phyloP scores from a whole-genome alignment of 2,113 vertebrate species.

The Cyprinodon variegatus region DNA sequence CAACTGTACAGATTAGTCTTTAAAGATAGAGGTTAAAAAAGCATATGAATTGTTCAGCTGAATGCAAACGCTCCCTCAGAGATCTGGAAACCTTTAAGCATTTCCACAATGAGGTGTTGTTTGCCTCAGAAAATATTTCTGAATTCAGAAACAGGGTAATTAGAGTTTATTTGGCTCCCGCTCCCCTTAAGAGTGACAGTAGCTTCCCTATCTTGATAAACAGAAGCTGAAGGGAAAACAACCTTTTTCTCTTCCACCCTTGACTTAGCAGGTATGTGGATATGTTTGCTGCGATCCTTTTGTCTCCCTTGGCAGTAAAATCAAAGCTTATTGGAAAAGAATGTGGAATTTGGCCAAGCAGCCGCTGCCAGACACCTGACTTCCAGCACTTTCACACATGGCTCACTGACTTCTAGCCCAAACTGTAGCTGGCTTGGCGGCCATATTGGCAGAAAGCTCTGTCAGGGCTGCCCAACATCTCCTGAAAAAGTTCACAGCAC shows the following conservation, averaged over 20 bases:
- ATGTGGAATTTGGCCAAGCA: constrained; percentile 2
- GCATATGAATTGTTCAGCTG: neutral
- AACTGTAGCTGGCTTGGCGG: constrained; percentile 21
- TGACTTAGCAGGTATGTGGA: constrained; percentile 9
- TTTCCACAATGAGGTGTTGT: neutral
- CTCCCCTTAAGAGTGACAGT: neutral
- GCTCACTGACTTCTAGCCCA: constrained; percentile 24
- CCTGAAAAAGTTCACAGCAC: constrained; percentile 26
- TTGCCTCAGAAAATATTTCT: neutral
- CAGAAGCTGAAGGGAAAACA: neutral
- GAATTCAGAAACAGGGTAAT: neutral
- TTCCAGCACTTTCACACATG: constrained; percentile 33
- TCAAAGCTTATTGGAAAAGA: constrained; percentile 16
- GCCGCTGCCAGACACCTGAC: constrained; percentile 5
- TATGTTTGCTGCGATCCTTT: neutral
- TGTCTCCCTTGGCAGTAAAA: constrained; percentile 22
- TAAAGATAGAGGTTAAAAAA: neutral
- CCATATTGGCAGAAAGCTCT: constrained; percentile 30
- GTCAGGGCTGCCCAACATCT: constrained; percentile 28
- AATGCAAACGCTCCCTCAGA: neutral
- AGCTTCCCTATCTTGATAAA: neutral
- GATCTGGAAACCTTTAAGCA: neutral
- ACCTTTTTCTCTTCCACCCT: neutral
- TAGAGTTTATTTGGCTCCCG: neutral
- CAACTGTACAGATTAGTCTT: neutral